Percentiles rank a stretch among this genome's conserved stretches.
phyloP scores from a whole-genome alignment of 2,113 vertebrate species.

The Anas platyrhynchos region DNA sequence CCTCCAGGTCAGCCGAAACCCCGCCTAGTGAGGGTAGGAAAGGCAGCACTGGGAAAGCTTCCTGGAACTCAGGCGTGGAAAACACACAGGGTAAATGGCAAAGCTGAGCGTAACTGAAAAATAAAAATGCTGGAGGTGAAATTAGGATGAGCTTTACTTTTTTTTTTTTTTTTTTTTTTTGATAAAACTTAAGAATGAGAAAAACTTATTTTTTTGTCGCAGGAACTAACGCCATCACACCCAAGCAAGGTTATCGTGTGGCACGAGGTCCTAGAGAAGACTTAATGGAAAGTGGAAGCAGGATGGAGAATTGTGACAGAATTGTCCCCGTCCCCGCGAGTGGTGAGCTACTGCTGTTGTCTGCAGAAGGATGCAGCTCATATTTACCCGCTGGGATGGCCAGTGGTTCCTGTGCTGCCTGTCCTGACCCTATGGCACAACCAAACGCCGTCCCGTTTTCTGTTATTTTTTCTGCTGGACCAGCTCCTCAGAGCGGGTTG shows the following conservation, averaged over 20 bases:
- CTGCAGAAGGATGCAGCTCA: not conserved
- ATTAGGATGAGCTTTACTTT: not conserved
- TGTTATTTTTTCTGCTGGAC: not conserved
- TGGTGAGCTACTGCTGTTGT: not conserved
- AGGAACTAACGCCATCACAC: not conserved
- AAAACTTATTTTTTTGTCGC: not conserved
- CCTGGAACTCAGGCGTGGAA: conserved; percentile 7
- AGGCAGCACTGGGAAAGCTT: conserved; percentile 17
- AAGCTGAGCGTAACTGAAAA: not conserved
- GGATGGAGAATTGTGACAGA: not conserved
- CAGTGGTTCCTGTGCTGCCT: not conserved
- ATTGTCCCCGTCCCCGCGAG: not conserved
- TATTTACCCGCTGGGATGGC: not conserved
- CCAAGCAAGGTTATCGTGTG: not conserved
- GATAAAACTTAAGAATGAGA: not conserved
- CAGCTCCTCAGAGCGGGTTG: not conserved
- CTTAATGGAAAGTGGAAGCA: not conserved
- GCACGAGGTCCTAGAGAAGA: fast-evolving
- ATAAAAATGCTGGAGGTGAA: not conserved
- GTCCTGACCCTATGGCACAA: not conserved
- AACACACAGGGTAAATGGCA: not conserved
- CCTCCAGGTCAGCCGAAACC: conserved; percentile 50
- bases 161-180: not conserved
- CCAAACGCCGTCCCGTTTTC: not conserved
- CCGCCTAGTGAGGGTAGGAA: not conserved